Base-by-base conservation (phyloP, 2,797 vertebrate genomes). In the Vultur gryphus region DNA sequence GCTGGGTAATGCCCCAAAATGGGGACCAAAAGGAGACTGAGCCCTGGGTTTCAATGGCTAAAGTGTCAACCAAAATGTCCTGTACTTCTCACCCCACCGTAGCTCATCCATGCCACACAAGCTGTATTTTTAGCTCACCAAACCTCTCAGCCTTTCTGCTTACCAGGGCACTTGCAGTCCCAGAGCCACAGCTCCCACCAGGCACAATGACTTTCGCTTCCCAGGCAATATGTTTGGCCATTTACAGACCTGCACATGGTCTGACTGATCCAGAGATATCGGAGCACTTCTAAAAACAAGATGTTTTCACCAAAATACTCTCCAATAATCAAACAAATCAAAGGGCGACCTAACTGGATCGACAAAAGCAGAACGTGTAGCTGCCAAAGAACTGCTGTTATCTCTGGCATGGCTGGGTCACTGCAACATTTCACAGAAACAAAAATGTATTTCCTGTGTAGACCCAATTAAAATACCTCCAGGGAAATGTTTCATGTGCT, bases 371-470 rank as follows among this genome's bases (percentile, higher is more conserved):
- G 94, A 95, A 92, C 0, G 6, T 26, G 55, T 52, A 77, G 83
- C 91, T 91, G 96, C 96, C 95, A 96, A 94, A 96, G 85, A 93
- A 92, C 62, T 87, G 76, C 87, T 95, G 87, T 96, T 97, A 97
- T 97, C 97, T 96, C 93, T 96, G 95, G 94, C 97, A 94, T 51
- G 84, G 93, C 83, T 96, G 80, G 95, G 95, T 97, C 92, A 94
- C 66, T 82, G 87, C 79, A 95, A 96, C 87, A 95, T 97, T 96
- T 92, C 77, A 81, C 92, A 96, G 89, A 90, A 96, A 94, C 76
- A 93, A 93, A 96, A 97, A 97, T 88, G 58, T 73, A 80, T 96
- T 97, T 95, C 95, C 90, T 95, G 92, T 58, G 54, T 58, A 92
- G 78, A 92, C 33, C 67, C 1, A 58, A 80, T 85, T 95, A 95